These are phyloP conservation scores for Habroteleia sp. DNA, from an alignment of 2,888 invertebrate genomes.

Conservation along the genomic window DNA sequence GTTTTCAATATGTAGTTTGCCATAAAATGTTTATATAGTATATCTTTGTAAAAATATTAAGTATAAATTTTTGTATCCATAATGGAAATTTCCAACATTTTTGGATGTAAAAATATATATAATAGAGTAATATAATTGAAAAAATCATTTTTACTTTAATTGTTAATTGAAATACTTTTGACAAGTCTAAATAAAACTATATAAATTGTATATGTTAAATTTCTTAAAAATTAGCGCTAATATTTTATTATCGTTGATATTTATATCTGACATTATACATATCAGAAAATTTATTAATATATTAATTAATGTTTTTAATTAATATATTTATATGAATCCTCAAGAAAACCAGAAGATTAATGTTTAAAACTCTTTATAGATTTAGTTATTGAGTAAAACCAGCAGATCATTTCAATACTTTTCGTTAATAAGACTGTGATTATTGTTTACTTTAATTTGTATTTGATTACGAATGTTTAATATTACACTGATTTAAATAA, in stretches of 20 bases:
- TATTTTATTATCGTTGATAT: constrained; percentile 13
- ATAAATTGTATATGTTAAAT: too few species aligned
- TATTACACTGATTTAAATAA: constrained; percentile 11
- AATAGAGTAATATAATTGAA: constrained; percentile 11
- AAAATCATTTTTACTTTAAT: too few species aligned
- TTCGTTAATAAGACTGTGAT: constrained; percentile 46
- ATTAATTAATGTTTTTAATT: too few species aligned
- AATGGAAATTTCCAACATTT: constrained; percentile 35
- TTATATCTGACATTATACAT: too few species aligned
- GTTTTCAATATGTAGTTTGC: constrained; percentile 42
- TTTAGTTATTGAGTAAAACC: neutral
- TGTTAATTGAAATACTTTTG: too few species aligned
- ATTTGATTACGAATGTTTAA: constrained; percentile 30
- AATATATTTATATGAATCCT: too few species aligned
- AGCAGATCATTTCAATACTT: constrained; percentile 14
- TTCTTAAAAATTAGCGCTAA: constrained; percentile 13
- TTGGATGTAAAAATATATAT: constrained; percentile 43
- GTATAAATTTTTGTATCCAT: constrained; percentile 39
- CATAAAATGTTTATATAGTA: constrained; percentile 48
- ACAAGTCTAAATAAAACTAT: too few species aligned
- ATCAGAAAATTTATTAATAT: too few species aligned
- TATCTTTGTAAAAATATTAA: constrained; percentile 47
- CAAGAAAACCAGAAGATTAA: too few species aligned
- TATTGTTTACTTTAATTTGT: constrained; percentile 23
- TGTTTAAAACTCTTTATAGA: too few species aligned